Evolutionary conservation across 2,797 vertebrate genomes (phyloP), one percentile per base, ranked within the genome.

Genomic region (Danionella dracula): DNA sequence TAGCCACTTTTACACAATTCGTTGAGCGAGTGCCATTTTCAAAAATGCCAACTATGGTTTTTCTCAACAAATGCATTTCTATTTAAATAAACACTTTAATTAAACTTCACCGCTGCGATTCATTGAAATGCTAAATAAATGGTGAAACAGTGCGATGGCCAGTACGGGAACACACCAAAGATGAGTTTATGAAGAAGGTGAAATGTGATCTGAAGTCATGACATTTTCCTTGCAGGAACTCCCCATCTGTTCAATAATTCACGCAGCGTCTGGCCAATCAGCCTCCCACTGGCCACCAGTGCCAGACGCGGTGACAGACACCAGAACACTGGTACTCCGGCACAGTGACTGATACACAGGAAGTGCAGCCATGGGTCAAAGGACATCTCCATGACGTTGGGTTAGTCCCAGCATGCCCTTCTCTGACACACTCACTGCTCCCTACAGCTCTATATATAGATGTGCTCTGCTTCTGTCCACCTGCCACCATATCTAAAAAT

Each of bases 401-500:
- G 21, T 71, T 58, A 34, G 21, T 71, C 66, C 53, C 59, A 55
- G 62, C 41, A 45, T 37, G 42, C 49, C 17, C 29, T 8, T n/a
- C 50, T 21, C 23, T 64, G 60, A 53, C 38, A 53, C n/a, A 8
- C 29, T 37, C 63, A 29, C 34, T 32, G 4, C 15, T 61, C 49
- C 29, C 45, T 12, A 58, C 73, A 29, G 66, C 64, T 45, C 87
- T 88, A 88, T 82, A 84, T 87, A 80, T 87, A 88, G 83, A 58
- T 1, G 23, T 46, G 46, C 55, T 59, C 46, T 51, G 79, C 76
- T 71, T 76, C 77, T 78, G 80, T 82, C 76, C 78, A 79, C 72
- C 81, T 79, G 77, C 78, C 73, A 60, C 71, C 48, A 68, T 17
- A 4, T 72, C 80, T 88, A 88, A 84, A 89, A 86, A 86, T 89